Conservation (phyloP, 2,888 invertebrate species). For the Hyalella azteca region DNA sequence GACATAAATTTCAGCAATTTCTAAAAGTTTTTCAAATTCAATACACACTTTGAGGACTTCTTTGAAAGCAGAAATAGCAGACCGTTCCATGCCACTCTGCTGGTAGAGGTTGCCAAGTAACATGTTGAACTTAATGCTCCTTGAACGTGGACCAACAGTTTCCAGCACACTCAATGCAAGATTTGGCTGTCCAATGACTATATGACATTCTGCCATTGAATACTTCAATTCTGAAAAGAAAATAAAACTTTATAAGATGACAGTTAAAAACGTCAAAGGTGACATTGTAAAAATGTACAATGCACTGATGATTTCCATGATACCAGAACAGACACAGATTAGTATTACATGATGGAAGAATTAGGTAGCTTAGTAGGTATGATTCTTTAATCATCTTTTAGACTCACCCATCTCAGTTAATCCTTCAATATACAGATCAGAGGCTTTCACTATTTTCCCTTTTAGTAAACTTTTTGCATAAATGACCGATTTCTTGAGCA, state of each 20-base stretch:
- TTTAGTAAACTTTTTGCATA: slow-evolving; percentile 69
- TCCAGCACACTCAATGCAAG: slow-evolving; percentile 69
- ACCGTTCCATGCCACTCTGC: slow-evolving; percentile 73
- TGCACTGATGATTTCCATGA: too few species aligned
- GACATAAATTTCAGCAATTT: not conserved
- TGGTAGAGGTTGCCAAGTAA: slow-evolving; percentile 76
- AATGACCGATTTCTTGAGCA: slow-evolving; percentile 72
- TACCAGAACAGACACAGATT: too few species aligned
- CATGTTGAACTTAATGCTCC: slow-evolving; percentile 78
- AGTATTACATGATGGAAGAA: too few species aligned
- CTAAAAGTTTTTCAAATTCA: not conserved
- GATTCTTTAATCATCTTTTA: too few species aligned
- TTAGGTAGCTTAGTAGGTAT: too few species aligned
- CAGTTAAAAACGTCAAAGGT: too few species aligned
- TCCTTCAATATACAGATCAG: slow-evolving; percentile 64
- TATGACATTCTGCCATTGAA: slow-evolving; percentile 74
- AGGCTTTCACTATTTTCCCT: slow-evolving; percentile 58
- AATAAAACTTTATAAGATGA: too few species aligned
- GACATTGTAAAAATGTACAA: too few species aligned
- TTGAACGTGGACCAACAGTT: slow-evolving; percentile 70
- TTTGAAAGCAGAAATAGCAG: slow-evolving; percentile 77
- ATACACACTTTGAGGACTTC: slow-evolving; percentile 73
- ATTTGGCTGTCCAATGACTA: slow-evolving; percentile 71
- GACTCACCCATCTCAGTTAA: slow-evolving; percentile 67
- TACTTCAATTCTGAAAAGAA: slow-evolving; percentile 71